These are phyloP conservation scores for Steinernema scapterisci DNA, from an alignment of 2,888 invertebrate genomes.

Conservation along the genomic window DNA sequence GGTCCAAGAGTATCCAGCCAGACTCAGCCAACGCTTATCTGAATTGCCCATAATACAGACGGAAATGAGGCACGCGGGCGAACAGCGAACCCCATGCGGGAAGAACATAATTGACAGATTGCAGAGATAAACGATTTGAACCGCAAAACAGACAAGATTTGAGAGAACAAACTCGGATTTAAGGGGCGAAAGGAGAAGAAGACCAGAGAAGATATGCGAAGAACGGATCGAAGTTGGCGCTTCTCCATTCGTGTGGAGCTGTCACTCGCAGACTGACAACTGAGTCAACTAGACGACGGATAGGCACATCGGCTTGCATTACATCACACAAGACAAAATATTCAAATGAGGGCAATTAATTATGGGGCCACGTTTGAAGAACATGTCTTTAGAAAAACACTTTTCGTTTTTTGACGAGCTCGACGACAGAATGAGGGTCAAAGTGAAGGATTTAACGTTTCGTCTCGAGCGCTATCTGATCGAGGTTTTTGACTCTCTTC, in stretches of 20 bases:
- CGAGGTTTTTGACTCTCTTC: too few relatives aligned
- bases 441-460: too few relatives aligned
- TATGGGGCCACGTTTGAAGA: neutral
- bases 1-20: conserved; percentile 20
- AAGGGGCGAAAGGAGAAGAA: neutral
- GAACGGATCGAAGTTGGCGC: conserved; percentile 12
- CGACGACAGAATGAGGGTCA: too few relatives aligned
- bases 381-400: too few relatives aligned
- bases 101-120: neutral
- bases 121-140: neutral
- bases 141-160: neutral
- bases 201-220: neutral
- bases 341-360: conserved; percentile 19
- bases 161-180: neutral
- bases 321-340: neutral
- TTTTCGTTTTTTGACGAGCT: too few relatives aligned
- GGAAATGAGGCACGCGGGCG: neutral
- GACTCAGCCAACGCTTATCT: neutral
- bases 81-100: neutral
- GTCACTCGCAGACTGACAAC: conserved; percentile 30
- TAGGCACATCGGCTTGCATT: neutral
- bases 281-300: neutral
- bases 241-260: conserved; percentile 27
- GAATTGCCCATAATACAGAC: conserved; percentile 25
- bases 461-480: too few relatives aligned